phyloP scores from a whole-genome alignment of 64 coral and sea anemone species.

The Montipora efflorescens region DNA sequence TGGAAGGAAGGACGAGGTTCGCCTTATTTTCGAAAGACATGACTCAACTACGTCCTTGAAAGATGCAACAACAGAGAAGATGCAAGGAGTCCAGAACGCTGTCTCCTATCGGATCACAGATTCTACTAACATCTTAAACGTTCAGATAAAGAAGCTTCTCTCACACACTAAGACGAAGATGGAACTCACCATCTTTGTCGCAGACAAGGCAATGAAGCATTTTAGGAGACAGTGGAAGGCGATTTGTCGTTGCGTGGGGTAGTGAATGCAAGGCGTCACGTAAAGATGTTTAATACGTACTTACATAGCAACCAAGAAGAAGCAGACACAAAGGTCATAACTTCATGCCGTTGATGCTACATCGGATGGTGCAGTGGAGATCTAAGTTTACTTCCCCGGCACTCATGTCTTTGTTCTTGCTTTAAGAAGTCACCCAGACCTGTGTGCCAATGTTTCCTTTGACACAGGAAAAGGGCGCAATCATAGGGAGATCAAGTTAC shows the following conservation, averaged over 20 bases:
- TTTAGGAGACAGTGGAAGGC: background rate
- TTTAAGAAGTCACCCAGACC: conserved; percentile 12
- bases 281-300: background rate
- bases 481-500: conserved; percentile 35
- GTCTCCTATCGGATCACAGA: conserved; percentile 40
- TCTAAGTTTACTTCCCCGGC: conserved; percentile 14
- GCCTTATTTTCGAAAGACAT: background rate
- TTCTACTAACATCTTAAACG: background rate
- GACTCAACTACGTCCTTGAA: background rate
- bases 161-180: conserved; percentile 33
- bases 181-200: conserved; percentile 16
- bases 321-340: conserved; percentile 31
- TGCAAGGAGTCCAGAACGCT: conserved; percentile 11
- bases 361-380: conserved; percentile 24
- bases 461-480: conserved; percentile 48
- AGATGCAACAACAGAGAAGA: background rate
- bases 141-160: conserved; percentile 35
- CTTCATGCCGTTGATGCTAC: conserved; percentile 44
- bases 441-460: conserved; percentile 17
- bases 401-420: conserved; percentile 54
- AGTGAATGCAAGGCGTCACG: conserved; percentile 30
- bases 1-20: background rate
- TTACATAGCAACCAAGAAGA: conserved; percentile 53
- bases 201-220: conserved; percentile 1
- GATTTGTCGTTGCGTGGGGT: conserved; percentile 11